These are phyloP conservation scores for Schizothorax lantsangensis DNA, from an alignment of 2,797 vertebrate species.

Conservation along the genomic window DNA sequence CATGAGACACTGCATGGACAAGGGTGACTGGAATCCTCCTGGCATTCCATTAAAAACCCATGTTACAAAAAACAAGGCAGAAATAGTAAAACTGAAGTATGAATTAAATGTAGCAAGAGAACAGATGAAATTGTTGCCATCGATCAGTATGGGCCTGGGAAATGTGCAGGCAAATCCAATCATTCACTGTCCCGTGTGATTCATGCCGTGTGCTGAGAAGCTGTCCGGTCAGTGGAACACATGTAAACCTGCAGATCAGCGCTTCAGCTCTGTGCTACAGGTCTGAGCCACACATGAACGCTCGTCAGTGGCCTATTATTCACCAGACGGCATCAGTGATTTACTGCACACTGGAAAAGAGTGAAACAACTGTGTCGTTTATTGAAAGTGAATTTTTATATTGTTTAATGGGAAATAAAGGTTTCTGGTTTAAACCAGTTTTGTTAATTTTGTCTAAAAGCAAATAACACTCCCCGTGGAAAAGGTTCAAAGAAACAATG, in stretches of 20 bases:
- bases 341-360: neutral
- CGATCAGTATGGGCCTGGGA: conserved; percentile 39
- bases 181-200: conserved; percentile 8
- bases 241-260: neutral
- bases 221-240: neutral
- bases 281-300: neutral
- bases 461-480: neutral
- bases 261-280: neutral
- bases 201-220: conserved; percentile 12
- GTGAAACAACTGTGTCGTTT: neutral
- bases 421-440: neutral
- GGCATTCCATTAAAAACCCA: conserved; percentile 23
- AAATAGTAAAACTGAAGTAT: conserved; percentile 7
- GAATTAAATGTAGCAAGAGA: conserved; percentile 46
- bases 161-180: conserved; percentile 42
- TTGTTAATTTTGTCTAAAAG: neutral
- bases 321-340: neutral
- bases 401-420: neutral
- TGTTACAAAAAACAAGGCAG: conserved; percentile 9
- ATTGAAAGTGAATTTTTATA: neutral
- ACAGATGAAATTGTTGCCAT: conserved; percentile 45
- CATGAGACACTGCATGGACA: conserved; percentile 47
- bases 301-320: neutral
- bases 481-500: neutral
- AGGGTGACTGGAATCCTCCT: conserved; percentile 29